Evolutionary conservation across 30 jellyfish, hydroid and myxozoan species (phyloP), one percentile per base, ranked within the genome.

Genomic region (Haliclystus octoradiatus): DNA sequence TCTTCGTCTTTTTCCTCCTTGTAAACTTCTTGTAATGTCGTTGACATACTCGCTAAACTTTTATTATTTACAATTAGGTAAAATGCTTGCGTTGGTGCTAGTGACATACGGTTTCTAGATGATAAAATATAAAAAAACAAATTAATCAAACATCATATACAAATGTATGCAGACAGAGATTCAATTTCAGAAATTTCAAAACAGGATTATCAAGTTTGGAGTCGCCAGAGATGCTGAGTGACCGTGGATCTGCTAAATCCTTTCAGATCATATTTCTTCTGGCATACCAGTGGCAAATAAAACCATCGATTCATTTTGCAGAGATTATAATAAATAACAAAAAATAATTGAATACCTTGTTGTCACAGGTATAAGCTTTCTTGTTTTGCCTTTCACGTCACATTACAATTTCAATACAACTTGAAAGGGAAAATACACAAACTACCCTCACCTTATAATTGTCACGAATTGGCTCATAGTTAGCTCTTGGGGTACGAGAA

Each of bases 381-480:
- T n/a, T n/a, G n/a, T n/a, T n/a, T n/a, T n/a, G n/a, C n/a, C n/a
- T n/a, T n/a, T n/a, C n/a, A n/a, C n/a, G n/a, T n/a, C n/a, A n/a
- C n/a, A n/a, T n/a, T n/a, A n/a, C n/a, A 19, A 40, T 5, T 19
- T 40, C 57, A 40, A 40, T 5, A 40, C 57, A 40, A 29, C 66
- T 4, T 3, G 66, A 2, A 28, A 13, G 2, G 29, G 7, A 30
- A 19, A n/a, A 27, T 2, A 2, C 24, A 2, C 23, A 49, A 53
- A 3, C 1, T 3, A 1, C 32, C 49, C 82, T 23, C 60, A 89
- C 98, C 98, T 76, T 46, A 89, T 89, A 32, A 89, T 89, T 1
- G 98, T 89, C 32, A 89, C 98, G 76, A 89, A 89, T 82, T 89
- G 98, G 52, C 98, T 89, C 98, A 89, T 89, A 34, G 98, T 89